A percentile compares a stretch with the other conserved stretches of the same genome.
Conservation (phyloP, 2,888 invertebrate genomes). For the Caenorhabditis japonica region DNA sequence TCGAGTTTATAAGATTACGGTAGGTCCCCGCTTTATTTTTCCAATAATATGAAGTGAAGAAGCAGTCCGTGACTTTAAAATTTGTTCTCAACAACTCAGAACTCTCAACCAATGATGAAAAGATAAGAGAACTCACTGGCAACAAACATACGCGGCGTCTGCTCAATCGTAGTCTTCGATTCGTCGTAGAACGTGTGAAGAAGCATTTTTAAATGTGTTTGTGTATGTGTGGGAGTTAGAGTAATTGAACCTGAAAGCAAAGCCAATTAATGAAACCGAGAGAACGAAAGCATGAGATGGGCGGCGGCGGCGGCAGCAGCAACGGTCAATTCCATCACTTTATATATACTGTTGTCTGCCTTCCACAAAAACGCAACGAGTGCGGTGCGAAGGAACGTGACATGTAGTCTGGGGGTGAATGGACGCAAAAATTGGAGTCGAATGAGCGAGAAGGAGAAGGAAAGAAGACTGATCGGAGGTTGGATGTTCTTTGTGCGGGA, state of each 20-base stretch:
- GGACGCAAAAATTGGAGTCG: conserved; percentile 24
- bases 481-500: too few relatives aligned
- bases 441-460: conserved; percentile 24
- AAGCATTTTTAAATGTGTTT: conserved; percentile 25
- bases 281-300: conserved; percentile 8
- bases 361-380: conserved; percentile 46
- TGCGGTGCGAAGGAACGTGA: conserved; percentile 49
- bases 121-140: conserved; percentile 27
- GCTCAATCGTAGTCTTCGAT: conserved; percentile 24
- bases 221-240: too few relatives aligned
- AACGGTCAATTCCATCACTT: not conserved
- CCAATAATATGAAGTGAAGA: too few relatives aligned
- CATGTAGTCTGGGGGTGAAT: conserved; percentile 37
- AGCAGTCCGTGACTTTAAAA: too few relatives aligned
- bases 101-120: too few relatives aligned
- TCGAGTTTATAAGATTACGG: too few relatives aligned
- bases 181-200: conserved; percentile 41
- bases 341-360: too few relatives aligned
- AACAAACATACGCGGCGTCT: conserved; percentile 43
- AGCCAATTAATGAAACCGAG: conserved; percentile 1
- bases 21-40: too few relatives aligned
- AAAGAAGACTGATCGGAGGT: conserved; percentile 7
- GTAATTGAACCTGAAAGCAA: not conserved
- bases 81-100: too few relatives aligned
- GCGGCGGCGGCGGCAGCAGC: not conserved